These are phyloP conservation scores for Drosophila acutilabella DNA, from an alignment of 2,888 invertebrate genomes.

Conservation along the genomic window DNA sequence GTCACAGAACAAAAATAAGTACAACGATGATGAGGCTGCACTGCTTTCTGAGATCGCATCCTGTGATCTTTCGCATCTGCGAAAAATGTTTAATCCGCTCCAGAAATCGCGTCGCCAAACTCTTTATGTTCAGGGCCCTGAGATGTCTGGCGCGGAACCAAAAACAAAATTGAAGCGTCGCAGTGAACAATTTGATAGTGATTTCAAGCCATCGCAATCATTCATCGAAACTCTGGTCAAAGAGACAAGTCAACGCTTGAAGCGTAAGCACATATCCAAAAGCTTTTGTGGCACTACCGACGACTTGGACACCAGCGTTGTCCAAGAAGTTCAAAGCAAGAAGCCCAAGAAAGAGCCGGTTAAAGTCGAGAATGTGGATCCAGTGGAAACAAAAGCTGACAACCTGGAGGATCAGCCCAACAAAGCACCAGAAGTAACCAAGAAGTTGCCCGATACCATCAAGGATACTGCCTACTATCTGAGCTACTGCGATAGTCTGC, in stretches of 20 bases:
- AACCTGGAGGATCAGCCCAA: background rate
- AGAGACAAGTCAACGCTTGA: constrained; percentile 33
- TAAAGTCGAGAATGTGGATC: background rate
- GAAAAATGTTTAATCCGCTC: constrained; percentile 71
- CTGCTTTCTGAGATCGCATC: constrained; percentile 62
- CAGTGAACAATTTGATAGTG: constrained; percentile 49
- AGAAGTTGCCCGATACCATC: background rate
- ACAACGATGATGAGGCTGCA: constrained; percentile 37
- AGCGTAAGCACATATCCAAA: constrained; percentile 76
- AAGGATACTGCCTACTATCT: constrained; percentile 53
- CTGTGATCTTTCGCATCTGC: constrained; percentile 60
- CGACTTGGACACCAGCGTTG: constrained; percentile 7
- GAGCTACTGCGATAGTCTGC: constrained; percentile 73
- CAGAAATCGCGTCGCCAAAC: constrained; percentile 76
- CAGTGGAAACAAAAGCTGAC: background rate
- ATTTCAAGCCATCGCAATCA: constrained; percentile 77
- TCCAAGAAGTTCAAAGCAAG: constrained; percentile 36
- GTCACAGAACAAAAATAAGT: constrained; percentile 32
- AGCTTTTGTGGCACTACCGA: constrained; percentile 71
- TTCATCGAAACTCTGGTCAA: constrained; percentile 75
- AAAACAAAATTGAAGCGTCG: constrained; percentile 53
- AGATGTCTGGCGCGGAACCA: constrained; percentile 27
- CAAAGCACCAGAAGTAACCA: background rate
- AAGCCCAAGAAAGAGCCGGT: constrained; percentile 8
- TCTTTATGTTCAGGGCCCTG: constrained; percentile 47